Conservation (phyloP, 2,888 invertebrate genomes). For the Acronicta psi region DNA sequence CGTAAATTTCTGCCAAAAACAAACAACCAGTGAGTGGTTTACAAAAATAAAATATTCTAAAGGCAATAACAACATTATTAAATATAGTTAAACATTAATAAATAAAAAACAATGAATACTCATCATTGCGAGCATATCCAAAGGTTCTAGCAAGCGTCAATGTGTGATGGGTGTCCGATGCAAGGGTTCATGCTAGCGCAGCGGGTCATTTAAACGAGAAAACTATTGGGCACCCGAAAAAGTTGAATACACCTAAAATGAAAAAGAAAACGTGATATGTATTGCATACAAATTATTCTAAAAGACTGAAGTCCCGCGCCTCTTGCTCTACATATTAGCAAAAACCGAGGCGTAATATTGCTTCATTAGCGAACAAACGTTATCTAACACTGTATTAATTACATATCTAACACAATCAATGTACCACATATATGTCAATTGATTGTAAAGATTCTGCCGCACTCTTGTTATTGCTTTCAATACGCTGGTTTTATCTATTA, state of each 20-base stretch:
- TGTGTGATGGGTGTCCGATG: conserved; percentile 75
- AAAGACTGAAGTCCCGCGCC: conserved; percentile 66
- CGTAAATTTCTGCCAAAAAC: conserved; percentile 33
- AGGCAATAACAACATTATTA: conserved; percentile 64
- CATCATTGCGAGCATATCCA: conserved; percentile 88
- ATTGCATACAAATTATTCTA: conserved; percentile 65
- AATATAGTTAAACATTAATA: conserved; percentile 65
- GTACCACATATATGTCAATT: conserved; percentile 21
- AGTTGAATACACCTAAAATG: conserved; percentile 90
- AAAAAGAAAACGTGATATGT: conserved; percentile 87
- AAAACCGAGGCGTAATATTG: not conserved
- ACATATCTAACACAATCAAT: conserved; percentile 8
- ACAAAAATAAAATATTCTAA: conserved; percentile 53
- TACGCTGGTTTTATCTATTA: conserved; percentile 8
- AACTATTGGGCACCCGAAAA: conserved; percentile 89
- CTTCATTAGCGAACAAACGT: conserved; percentile 5
- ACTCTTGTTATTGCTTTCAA: conserved; percentile 1
- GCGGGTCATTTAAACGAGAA: conserved; percentile 88
- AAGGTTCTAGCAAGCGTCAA: conserved; percentile 82
- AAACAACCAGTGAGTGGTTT: conserved; percentile 41
- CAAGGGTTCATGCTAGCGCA: conserved; percentile 80
- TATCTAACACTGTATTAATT: conserved; percentile 4
- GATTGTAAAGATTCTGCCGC: conserved; percentile 26
- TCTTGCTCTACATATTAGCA: conserved; percentile 43
- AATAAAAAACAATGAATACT: conserved; percentile 86